Evolutionary conservation across 64 coral and sea anemone species (phyloP).

Genomic region (Catalaphyllia jardinei): DNA sequence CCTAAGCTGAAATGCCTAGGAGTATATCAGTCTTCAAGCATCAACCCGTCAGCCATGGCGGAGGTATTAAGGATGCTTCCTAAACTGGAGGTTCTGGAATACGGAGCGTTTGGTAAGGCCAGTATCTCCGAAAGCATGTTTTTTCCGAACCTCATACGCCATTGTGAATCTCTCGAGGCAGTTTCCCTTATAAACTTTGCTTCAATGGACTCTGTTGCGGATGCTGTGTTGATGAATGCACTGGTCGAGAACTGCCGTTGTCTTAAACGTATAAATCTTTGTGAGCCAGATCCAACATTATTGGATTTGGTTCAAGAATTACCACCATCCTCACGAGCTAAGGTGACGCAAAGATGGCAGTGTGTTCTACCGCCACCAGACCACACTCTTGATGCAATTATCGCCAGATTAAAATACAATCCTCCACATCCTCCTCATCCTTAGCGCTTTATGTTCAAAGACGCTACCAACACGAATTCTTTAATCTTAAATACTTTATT

Average conservation of each 20-base stretch:
- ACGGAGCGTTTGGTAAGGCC: slow-evolving; percentile 98
- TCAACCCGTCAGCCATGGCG: slow-evolving; percentile 89
- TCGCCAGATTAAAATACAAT: slow-evolving; percentile 66
- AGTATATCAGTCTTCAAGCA: slow-evolving; percentile 96
- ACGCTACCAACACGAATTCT: neutral
- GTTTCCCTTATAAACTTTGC: slow-evolving; percentile 96
- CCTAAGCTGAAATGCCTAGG: slow-evolving; percentile 91
- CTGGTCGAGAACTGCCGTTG: slow-evolving; percentile 63
- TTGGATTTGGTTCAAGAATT: slow-evolving; percentile 74
- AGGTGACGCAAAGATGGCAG: slow-evolving; percentile 94
- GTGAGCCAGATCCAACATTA: slow-evolving; percentile 88
- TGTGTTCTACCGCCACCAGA: slow-evolving; percentile 90
- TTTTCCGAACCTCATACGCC: slow-evolving; percentile 86
- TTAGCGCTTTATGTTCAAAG: neutral
- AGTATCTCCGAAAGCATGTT: slow-evolving; percentile 96
- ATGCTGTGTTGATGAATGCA: slow-evolving; percentile 74
- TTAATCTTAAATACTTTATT: neutral
- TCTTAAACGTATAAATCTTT: slow-evolving; percentile 84
- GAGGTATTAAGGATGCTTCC: slow-evolving; percentile 79
- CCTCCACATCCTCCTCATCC: slow-evolving; percentile 42
- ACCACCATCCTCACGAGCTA: slow-evolving; percentile 49
- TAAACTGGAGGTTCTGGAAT: slow-evolving; percentile 90
- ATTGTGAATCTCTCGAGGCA: slow-evolving; percentile 72
- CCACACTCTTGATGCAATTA: slow-evolving; percentile 85
- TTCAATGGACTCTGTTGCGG: slow-evolving; percentile 78